Conservation (phyloP, 2,888 invertebrate genomes). For the Sphecodes monilicornis region DNA sequence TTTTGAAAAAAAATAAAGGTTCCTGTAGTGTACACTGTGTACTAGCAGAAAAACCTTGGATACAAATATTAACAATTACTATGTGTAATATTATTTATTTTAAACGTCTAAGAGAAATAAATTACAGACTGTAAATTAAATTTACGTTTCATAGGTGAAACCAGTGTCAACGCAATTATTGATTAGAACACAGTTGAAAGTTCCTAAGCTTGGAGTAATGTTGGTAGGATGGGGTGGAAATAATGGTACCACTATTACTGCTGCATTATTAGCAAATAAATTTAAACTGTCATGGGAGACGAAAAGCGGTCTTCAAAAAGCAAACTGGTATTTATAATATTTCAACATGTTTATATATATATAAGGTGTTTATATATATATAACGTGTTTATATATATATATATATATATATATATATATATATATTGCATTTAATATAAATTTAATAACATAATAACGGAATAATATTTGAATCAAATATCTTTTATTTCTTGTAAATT, state of each 20-base stretch:
- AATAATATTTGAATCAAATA: not conserved
- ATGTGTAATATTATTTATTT: constrained; percentile 49
- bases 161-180: constrained; percentile 89
- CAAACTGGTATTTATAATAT: constrained; percentile 90
- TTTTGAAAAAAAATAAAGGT: constrained; percentile 45
- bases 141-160: constrained; percentile 85
- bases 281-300: constrained; percentile 92
- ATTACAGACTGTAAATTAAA: constrained; percentile 34
- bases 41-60: constrained; percentile 54
- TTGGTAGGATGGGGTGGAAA: constrained; percentile 99
- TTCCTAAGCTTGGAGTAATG: constrained; percentile 96
- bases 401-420: too few relatives aligned
- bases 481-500: constrained; percentile 31
- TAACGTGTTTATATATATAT: too few relatives aligned
- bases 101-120: constrained; percentile 38
- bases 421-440: not conserved
- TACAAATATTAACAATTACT: constrained; percentile 55
- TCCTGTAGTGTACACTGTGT: constrained; percentile 54
- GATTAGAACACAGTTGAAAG: constrained; percentile 91
- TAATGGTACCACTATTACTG: constrained; percentile 97
- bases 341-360: not conserved
- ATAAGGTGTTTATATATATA: too few relatives aligned
- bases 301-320: constrained; percentile 90
- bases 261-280: constrained; percentile 94
- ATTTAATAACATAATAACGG: not conserved